Evolutionary conservation across 2,888 invertebrate genomes (phyloP).

Genomic region (Stegophylla sp.): DNA sequence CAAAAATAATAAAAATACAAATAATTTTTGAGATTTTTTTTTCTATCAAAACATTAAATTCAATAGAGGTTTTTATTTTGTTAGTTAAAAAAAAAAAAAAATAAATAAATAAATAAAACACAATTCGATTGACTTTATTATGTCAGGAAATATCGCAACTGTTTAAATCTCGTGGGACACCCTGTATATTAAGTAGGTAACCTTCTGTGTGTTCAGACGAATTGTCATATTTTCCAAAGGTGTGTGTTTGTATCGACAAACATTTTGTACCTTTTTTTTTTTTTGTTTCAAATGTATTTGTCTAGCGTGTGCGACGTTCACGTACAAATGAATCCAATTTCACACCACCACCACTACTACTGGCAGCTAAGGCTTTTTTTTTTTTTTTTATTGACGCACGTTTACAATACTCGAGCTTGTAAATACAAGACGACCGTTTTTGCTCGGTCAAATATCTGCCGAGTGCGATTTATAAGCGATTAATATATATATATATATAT

Average conservation of each 20-base stretch:
- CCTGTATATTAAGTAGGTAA: background rate
- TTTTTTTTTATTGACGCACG: background rate
- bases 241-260: too few species aligned
- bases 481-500: too few species aligned
- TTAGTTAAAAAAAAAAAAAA: too few species aligned
- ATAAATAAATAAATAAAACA: too few species aligned
- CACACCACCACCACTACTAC: background rate
- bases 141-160: too few species aligned
- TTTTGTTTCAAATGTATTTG: background rate
- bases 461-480: conserved; percentile 8
- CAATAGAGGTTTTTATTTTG: too few species aligned
- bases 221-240: background rate
- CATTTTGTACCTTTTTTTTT: background rate
- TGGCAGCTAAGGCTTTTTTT: background rate
- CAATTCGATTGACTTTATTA: too few species aligned
- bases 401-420: background rate
- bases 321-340: conserved; percentile 25
- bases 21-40: too few species aligned
- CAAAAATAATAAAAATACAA: too few species aligned
- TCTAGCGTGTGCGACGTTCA: background rate
- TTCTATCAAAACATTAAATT: too few species aligned
- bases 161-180: too few species aligned
- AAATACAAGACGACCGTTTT: background rate
- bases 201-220: background rate
- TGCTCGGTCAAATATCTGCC: background rate